Evolutionary conservation across 2,888 invertebrate genomes (phyloP), one percentile per base, ranked within the genome.

Genomic region (Trissolcus japonicus): DNA sequence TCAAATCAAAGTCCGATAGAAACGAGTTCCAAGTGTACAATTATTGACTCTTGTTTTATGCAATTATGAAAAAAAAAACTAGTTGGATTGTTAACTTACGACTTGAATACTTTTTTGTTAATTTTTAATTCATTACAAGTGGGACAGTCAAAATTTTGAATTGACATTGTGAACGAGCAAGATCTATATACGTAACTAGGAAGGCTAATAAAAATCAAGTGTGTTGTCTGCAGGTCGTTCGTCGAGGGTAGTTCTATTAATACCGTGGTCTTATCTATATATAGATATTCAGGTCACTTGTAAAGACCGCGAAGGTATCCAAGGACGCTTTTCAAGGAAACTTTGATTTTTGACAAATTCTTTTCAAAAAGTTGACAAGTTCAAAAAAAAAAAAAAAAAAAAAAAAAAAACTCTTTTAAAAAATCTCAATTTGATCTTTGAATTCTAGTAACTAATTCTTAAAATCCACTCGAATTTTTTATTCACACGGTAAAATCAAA

Each of bases 221-320:
- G 53, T 59, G 29, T 19, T 55, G 63, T 51, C 56, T 75, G 69
- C 72, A 67, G 80, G 83, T 83, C 81, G 82, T 82, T 82, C 79
- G 79, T 80, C 79, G 82, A 79, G 83, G 85, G 84, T 83, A 81
- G 82, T 81, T 86, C 84, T 87, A 87, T 84, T 83, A 85, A 86
- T 86, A 87, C 80, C 80, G 53, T 78, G 73, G 67, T 60, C 78
- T 73, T 69, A 66, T 65, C 80, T 83, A 81, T 83, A 81, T 80
- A 84, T 85, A 84, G 82, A 83, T 82, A 87, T 86, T 83, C 81
- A 82, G 86, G 86, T 86, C 85, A 85, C 78, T 81, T 80, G 78
- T 79, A 76, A 79, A 82, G 76, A 80, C 78, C 76, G 68, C 62
- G 59, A 81, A 82, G 80, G 71, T 67, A 79, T 81, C 81, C 85